Conservation (phyloP, 2,888 invertebrate species). For the Tenthredo distinguenda region DNA sequence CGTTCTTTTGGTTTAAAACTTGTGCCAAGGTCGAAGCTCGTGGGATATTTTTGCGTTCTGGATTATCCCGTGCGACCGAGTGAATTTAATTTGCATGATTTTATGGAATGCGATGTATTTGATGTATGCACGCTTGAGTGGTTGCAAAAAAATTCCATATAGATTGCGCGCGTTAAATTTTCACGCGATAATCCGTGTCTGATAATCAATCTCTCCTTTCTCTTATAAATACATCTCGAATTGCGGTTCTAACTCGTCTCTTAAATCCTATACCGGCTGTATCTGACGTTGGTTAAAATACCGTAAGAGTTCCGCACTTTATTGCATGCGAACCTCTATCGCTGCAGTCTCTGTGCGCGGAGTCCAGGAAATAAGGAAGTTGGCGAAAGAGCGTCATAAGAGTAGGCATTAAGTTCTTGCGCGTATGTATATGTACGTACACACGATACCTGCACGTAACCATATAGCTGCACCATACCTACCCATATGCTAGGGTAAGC, state of each 20-base stretch:
- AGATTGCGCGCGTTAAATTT: background rate
- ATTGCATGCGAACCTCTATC: background rate
- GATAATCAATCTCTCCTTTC: conserved; percentile 7
- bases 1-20: background rate
- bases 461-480: background rate
- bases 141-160: background rate
- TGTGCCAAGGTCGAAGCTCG: conserved; percentile 33
- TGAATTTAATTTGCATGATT: background rate
- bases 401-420: conserved; percentile 35
- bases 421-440: background rate
- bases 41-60: conserved; percentile 1
- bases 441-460: background rate
- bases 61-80: background rate
- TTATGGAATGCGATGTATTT: background rate
- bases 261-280: background rate
- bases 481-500: conserved; percentile 5
- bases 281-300: background rate
- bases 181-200: background rate
- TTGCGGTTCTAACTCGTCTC: background rate
- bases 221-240: background rate
- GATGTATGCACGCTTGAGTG: background rate
- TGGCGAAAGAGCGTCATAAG: conserved; percentile 28
- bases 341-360: background rate
- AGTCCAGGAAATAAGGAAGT: conserved; percentile 44
- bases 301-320: conserved; percentile 23